Conservation (phyloP, 2,797 vertebrate genomes). For the Steatocranus sp. region DNA sequence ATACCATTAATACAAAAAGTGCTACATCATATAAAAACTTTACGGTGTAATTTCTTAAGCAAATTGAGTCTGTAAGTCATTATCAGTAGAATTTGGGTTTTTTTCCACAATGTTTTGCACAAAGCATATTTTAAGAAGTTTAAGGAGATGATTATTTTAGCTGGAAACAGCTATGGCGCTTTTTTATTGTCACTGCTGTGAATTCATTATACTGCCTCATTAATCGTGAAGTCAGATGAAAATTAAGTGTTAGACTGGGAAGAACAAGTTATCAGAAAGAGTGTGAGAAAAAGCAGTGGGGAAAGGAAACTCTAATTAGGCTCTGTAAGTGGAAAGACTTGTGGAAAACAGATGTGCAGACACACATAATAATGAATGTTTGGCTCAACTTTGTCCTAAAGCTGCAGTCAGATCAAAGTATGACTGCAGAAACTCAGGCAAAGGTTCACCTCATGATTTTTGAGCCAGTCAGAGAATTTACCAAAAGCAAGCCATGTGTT, state of each 20-base stretch:
- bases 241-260: not conserved
- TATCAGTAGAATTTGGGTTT: not conserved
- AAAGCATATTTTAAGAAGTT: not conserved
- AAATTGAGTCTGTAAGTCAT: not conserved
- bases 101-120: rapidly evolving
- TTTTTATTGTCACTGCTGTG: not conserved
- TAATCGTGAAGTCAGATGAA: not conserved
- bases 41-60: not conserved
- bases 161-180: not conserved
- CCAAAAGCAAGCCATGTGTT: not conserved
- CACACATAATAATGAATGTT: not conserved
- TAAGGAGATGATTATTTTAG: not conserved
- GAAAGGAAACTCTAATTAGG: not conserved
- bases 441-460: not conserved
- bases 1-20: not conserved
- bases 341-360: not conserved
- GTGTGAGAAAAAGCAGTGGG: not conserved
- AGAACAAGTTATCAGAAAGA: not conserved
- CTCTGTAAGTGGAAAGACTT: not conserved
- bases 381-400: not conserved
- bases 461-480: not conserved
- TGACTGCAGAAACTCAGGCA: not conserved
- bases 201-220: not conserved
- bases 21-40: not conserved
- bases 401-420: not conserved